Conservation (phyloP, 2,888 invertebrate species). For the Leuctra nigra region DNA sequence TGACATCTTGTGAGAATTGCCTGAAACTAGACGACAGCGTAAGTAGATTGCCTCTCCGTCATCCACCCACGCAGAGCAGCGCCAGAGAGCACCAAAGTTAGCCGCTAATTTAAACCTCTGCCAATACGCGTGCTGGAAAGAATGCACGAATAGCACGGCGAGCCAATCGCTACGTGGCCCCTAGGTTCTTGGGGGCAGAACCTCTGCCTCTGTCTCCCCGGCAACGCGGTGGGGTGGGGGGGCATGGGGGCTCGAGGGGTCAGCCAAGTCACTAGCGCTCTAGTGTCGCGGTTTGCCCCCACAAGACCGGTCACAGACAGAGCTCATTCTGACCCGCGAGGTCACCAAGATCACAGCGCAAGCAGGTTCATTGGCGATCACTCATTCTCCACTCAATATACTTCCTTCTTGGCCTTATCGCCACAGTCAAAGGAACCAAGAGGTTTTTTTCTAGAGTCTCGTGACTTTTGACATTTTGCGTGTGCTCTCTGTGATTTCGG, state of each 20-base stretch:
- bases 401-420: no score
- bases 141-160: not conserved
- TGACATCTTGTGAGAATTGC: not conserved
- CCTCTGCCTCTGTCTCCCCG: not conserved
- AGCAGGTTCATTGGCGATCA: no score
- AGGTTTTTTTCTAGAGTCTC: no score
- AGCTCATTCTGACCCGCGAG: not conserved
- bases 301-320: not conserved
- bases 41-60: no score
- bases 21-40: no score
- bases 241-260: not conserved
- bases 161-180: not conserved
- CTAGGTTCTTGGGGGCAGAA: not conserved
- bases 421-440: no score
- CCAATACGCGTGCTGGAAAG: not conserved
- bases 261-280: not conserved
- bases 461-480: no score
- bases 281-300: constrained; percentile 1
- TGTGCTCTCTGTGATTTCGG: no score
- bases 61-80: not conserved
- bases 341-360: no score
- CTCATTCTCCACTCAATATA: no score
- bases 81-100: not conserved
- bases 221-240: not conserved
- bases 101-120: not conserved